Conservation (phyloP, 2,888 invertebrate species). For the Tiphia femorata region DNA sequence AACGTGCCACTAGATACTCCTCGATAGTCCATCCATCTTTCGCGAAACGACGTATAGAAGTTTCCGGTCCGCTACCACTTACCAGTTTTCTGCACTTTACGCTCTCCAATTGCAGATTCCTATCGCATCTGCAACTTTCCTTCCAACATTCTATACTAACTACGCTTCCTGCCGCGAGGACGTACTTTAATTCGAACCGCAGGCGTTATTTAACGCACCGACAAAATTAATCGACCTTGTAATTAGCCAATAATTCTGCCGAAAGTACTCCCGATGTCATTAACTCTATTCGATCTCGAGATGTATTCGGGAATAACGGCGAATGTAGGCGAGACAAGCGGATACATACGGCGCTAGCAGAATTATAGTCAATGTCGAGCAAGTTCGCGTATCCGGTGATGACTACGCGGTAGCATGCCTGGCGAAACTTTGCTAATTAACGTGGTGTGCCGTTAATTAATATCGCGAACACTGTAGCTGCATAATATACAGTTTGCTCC, state of each 20-base stretch:
- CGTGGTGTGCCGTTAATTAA: slow-evolving; percentile 49
- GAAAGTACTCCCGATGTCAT: too few species aligned
- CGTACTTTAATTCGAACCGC: not conserved
- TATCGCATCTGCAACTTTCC: not conserved
- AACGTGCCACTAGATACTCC: slow-evolving; percentile 28
- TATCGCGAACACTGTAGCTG: slow-evolving; percentile 29
- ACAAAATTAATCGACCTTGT: too few species aligned
- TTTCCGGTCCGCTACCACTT: slow-evolving; percentile 9
- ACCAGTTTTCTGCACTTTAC: not conserved
- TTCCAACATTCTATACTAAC: not conserved
- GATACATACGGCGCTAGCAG: slow-evolving; percentile 4
- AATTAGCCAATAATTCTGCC: too few species aligned
- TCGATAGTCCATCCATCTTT: slow-evolving; percentile 43
- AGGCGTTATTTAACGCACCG: too few species aligned
- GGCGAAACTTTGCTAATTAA: slow-evolving; percentile 50
- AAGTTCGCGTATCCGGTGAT: slow-evolving; percentile 24
- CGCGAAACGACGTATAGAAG: slow-evolving; percentile 28
- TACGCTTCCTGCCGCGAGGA: not conserved
- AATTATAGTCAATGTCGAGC: slow-evolving; percentile 21
- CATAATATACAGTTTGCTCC: slow-evolving; percentile 16
- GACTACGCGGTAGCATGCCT: slow-evolving; percentile 20
- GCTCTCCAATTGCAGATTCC: not conserved
- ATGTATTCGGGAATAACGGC: not conserved
- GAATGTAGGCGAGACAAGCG: slow-evolving; percentile 24
- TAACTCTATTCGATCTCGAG: not conserved